Conservation (phyloP, 1,140 invertebrate genomes). For the Notospermus geniculatus region DNA sequence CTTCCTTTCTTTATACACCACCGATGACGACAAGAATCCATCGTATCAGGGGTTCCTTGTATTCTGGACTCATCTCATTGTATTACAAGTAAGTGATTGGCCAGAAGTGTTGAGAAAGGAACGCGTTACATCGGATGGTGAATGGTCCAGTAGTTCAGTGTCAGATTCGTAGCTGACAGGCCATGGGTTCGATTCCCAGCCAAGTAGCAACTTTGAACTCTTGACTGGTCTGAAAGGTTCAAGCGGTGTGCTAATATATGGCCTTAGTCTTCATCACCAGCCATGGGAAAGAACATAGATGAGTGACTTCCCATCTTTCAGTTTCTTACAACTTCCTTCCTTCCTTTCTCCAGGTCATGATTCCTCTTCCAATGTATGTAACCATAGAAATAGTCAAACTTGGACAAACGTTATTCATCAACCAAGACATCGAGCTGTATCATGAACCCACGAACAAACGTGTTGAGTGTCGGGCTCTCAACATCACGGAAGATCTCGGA, state of each 20-base stretch:
- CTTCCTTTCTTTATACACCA: slow-evolving; percentile 53
- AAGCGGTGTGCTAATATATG: no score
- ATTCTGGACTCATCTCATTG: slow-evolving; percentile 94
- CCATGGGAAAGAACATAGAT: no score
- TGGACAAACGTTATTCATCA: slow-evolving; percentile 92
- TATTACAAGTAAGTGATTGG: slow-evolving; percentile 84
- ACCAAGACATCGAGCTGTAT: slow-evolving; percentile 83
- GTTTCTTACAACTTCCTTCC: neutral
- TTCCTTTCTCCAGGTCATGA: slow-evolving; percentile 74
- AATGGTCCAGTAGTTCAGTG: no score
- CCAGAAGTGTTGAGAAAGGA: no score
- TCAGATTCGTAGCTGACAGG: no score
- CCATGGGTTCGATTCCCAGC: no score
- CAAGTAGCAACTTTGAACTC: no score
- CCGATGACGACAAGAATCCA: slow-evolving; percentile 54
- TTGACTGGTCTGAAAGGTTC: no score
- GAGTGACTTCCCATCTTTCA: no score
- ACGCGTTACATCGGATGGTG: no score
- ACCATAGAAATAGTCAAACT: slow-evolving; percentile 96
- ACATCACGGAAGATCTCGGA: slow-evolving; percentile 95
- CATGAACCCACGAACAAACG: slow-evolving; percentile 77
- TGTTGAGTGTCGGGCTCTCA: slow-evolving; percentile 91
- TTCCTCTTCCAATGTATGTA: slow-evolving; percentile 94
- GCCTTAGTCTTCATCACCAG: no score
- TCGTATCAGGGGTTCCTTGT: slow-evolving; percentile 80